A percentile compares a stretch with the other conserved stretches of the same genome.
These are phyloP conservation scores for Anas bahamensis DNA, from an alignment of 2,797 vertebrate species.

Conservation along the genomic window DNA sequence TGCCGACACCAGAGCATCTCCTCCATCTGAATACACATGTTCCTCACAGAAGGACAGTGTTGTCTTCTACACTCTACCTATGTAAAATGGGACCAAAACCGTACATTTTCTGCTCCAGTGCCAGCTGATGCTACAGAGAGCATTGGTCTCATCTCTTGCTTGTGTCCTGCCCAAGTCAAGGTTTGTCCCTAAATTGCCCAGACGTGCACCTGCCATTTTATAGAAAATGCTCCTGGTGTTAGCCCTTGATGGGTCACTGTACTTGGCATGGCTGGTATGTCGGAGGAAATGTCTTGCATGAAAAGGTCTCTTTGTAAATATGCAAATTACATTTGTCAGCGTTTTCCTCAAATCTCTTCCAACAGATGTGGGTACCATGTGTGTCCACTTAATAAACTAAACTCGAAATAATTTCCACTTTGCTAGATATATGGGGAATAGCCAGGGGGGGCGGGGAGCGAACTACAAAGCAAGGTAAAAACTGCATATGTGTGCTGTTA, in stretches of 20 bases:
- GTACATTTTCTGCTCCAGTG: neutral
- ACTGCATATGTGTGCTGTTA: constrained; percentile 68
- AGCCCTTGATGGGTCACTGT: neutral
- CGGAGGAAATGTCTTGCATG: constrained; percentile 18
- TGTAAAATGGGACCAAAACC: neutral
- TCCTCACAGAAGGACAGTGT: neutral
- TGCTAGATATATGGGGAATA: constrained; percentile 45
- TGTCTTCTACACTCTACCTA: neutral
- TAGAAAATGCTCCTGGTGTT: neutral
- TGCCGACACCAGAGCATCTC: neutral
- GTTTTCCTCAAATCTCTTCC: constrained; percentile 10
- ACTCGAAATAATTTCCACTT: constrained; percentile 57
- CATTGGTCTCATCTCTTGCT: neutral
- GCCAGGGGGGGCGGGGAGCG: neutral
- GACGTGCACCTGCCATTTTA: neutral
- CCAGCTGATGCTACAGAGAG: neutral
- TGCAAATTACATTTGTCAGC: constrained; percentile 48
- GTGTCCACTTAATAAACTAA: constrained; percentile 55
- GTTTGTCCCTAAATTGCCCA: neutral
- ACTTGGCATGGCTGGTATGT: neutral
- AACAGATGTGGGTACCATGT: constrained; percentile 54
- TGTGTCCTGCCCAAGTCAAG: neutral
- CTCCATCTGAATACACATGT: neutral
- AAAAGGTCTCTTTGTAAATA: constrained; percentile 27
- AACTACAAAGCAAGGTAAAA: constrained; percentile 72